phyloP scores from a whole-genome alignment of 1,140 invertebrate species.

The Drosophila orosa region DNA sequence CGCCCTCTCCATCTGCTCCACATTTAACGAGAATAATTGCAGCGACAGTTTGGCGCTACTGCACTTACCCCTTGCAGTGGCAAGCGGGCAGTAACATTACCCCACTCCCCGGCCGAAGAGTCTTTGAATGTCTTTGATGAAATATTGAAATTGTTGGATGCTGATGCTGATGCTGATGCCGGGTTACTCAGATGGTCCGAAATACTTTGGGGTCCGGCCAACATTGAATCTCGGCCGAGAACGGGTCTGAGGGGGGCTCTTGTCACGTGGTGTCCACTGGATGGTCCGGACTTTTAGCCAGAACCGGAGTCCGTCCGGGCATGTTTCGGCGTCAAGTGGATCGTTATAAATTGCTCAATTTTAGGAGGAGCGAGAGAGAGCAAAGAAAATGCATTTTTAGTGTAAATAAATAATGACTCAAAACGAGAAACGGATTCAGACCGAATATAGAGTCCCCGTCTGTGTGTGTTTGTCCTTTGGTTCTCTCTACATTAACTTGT shows the following conservation, averaged over 20 bases:
- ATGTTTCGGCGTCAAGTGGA: constrained; percentile 72
- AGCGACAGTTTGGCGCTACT: constrained; percentile 77
- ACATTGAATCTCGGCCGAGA: constrained; percentile 48
- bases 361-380: constrained; percentile 32
- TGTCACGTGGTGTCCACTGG: constrained; percentile 58
- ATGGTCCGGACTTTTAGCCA: constrained; percentile 11
- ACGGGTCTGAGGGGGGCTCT: background rate
- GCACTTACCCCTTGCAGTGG: constrained; percentile 60
- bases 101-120: constrained; percentile 18
- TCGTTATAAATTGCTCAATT: constrained; percentile 81
- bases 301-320: background rate
- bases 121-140: constrained; percentile 80
- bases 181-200: constrained; percentile 37
- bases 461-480: background rate
- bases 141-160: constrained; percentile 78
- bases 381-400: constrained; percentile 78
- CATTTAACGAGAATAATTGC: constrained; percentile 82
- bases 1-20: constrained; percentile 49
- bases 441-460: constrained; percentile 17
- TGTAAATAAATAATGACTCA: constrained; percentile 78
- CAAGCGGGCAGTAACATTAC: constrained; percentile 30
- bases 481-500: constrained; percentile 33
- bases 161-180: constrained; percentile 63
- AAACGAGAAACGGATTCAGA: constrained; percentile 26
- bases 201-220: constrained; percentile 56